Evolutionary conservation across 2,113 vertebrate species (phyloP), one percentile per base, ranked within the genome.

Genomic region (Paratilapia polleni): DNA sequence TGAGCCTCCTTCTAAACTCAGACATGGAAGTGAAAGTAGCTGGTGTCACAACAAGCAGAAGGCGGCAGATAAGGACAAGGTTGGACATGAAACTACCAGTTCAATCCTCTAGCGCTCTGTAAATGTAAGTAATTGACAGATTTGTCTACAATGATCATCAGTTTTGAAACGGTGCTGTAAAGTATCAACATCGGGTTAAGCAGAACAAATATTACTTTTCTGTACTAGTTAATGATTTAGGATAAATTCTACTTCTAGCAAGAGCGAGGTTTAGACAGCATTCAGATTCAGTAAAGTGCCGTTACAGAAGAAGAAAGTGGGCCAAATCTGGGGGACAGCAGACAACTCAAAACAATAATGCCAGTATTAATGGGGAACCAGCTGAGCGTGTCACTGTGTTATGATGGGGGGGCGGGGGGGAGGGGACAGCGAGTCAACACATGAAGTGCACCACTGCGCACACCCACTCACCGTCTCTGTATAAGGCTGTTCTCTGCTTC

Each of bases 381-480:
- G 80, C 77, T 77, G 80, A 92, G 89, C 76, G 28, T 89, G 85
- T 86, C 87, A 91, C 60, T 86, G 86, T 92, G 88, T 95, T 95
- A 93, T 90, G 82, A 90, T 38, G 28, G 54, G 56, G 81, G 24
- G 43, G 43, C 20, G 6, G 31, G 57, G 56, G 81, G 81, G 74
- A 66, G 63, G 85, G 88, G 68, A 82, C 80, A 87, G 78, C 57
- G 20, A 85, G 81, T 82, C 84, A 83, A 88, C 86, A 88, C 87
- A 88, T 81, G 79, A 87, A 47, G 78, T 66, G 87, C 77, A 86
- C 80, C 84, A 83, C 86, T 52, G 82, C 89, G 92, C 85, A 89
- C 89, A 83, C 96, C 95, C 96, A 99, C 98, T 99, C 97, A 99
- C 98, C 98, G 91, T 97, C 92, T 81, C 86, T 96, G 95, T 95